Base-by-base conservation (phyloP, 2,797 vertebrate species). In the Sebastes paucispinis region DNA sequence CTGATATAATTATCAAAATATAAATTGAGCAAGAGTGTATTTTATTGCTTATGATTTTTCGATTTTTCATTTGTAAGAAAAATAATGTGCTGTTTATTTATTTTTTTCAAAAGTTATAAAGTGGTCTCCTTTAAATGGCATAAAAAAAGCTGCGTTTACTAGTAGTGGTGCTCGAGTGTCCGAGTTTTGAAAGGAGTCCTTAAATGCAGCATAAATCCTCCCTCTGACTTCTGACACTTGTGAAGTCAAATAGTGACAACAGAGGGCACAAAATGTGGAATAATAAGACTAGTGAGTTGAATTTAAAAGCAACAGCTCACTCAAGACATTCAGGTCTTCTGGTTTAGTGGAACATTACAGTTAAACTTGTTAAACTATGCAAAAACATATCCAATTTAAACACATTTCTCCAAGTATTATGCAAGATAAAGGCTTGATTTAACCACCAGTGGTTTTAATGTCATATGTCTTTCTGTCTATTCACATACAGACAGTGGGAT, bases 141-240 rank as follows among this genome's bases (percentile, higher is more conserved):
- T 47, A 7, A 24, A 36, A 36, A 18, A 14, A 36, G 4, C 1
- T 1, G 5, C n/a, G 1, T 22, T 22, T 6, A n/a, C 0, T 29
- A 8, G 12, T 20, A 55, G 6, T 6, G 54, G 4, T 6, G 0
- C 1, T 59, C 3, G 2, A 29, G 0, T 50, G 16, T 65, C 27
- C 63, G 55, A 85, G 60, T 50, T 79, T 63, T 0, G 0, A 4
- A 31, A 18, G 0, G 22, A 32, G 86, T 57, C 13, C 7, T 0
- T 75, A 0, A 88, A 91, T 0, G 80, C 82, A 62, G 13, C 88
- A 63, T 3, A 62, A 80, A 36, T 54, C 75, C 77, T 76, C 73
- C 52, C 73, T 52, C 34, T 74, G 55, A 69, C 70, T 78, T 55
- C 39, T 69, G 69, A 73, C 73, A 71, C 55, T 36, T 12, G 14